Evolutionary conservation across 2,113 vertebrate species (phyloP).

Genomic region (Forbesichthys agassizii): DNA sequence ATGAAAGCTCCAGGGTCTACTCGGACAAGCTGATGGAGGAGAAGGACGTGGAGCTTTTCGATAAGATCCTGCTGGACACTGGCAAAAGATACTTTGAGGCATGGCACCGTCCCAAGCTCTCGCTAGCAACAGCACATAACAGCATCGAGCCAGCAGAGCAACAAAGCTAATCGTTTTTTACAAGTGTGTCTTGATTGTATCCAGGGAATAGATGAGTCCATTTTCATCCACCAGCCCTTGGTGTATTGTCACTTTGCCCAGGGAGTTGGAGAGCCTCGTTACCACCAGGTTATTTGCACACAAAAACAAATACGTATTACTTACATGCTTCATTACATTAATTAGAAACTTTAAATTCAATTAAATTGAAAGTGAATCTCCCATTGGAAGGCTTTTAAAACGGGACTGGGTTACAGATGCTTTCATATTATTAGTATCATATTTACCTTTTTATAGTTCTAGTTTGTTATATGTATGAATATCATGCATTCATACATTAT

Average conservation of each 20-base stretch:
- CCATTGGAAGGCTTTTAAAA: too few species aligned
- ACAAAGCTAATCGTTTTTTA: background rate
- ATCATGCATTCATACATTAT: too few species aligned
- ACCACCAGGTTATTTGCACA: slow-evolving; percentile 70
- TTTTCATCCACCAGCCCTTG: slow-evolving; percentile 89
- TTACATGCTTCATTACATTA: slow-evolving; percentile 15
- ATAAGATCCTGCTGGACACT: slow-evolving; percentile 75
- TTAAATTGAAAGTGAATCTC: slow-evolving; percentile 34
- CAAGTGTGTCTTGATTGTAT: slow-evolving; percentile 2
- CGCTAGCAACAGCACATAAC: background rate
- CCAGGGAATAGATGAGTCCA: slow-evolving; percentile 84
- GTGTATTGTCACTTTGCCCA: slow-evolving; percentile 90
- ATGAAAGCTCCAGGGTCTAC: slow-evolving; percentile 77
- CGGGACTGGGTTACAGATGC: too few species aligned
- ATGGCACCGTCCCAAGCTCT: slow-evolving; percentile 3
- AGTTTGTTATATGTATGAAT: too few species aligned
- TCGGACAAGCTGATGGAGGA: slow-evolving; percentile 80
- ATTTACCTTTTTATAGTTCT: too few species aligned
- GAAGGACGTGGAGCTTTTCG: slow-evolving; percentile 78
- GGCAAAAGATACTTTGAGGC: slow-evolving; percentile 79
- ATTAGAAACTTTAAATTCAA: slow-evolving; percentile 1
- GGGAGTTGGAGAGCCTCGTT: slow-evolving; percentile 82
- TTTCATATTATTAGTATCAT: too few species aligned
- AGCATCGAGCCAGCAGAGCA: background rate
- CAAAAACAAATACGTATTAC: background rate